Evolutionary conservation across 1,140 invertebrate genomes (phyloP), one percentile per base, ranked within the genome.

Genomic region (Dendrolimus punctatus): DNA sequence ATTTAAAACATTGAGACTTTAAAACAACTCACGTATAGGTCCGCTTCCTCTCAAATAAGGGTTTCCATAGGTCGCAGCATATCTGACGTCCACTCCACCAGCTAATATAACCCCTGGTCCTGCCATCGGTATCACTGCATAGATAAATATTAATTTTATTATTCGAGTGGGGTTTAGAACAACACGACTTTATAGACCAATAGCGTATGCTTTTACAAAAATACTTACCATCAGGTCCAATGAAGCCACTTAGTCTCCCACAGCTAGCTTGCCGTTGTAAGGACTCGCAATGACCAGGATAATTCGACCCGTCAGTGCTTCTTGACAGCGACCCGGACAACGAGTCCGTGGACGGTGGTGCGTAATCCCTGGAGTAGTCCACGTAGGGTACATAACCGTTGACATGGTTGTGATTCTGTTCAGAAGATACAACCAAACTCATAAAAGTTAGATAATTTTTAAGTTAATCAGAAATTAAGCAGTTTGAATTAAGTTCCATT

Each of bases 301-400:
- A 81, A 0, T 68, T 66, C 2, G 79, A 82, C 7, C 68, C 71
- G 37, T 84, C 78, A 8, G 72, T 78, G 41, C 78, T 83, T 37
- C 80, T 74, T 2, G 77, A 72, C 5, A 83, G 42, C 0, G 81
- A 85, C 0, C 75, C 75, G 0, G 72, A 68, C 3, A 76, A 49
- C 0, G 76, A 77, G 39, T 80, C 79, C 5, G 62, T 62, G 3
- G 73, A 56, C 7, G 94, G 93, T 6, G 94, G 94, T 71, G 93
- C 95, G 85, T 96, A 96, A 79, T 96, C 95, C 7, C 88, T 74
- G 39, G 90, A 89, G 74, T 96, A 96, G 73, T 96, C 95, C 42
- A 95, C 94, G 86, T 96, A 96, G 8, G 95, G 94, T 40, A 95
- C 94, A 80, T 96, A 96, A 36, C 95, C 95, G 66, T 96, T 96